Base-by-base conservation (phyloP, 2,113 vertebrate species). In the Vulpes lagopus region DNA sequence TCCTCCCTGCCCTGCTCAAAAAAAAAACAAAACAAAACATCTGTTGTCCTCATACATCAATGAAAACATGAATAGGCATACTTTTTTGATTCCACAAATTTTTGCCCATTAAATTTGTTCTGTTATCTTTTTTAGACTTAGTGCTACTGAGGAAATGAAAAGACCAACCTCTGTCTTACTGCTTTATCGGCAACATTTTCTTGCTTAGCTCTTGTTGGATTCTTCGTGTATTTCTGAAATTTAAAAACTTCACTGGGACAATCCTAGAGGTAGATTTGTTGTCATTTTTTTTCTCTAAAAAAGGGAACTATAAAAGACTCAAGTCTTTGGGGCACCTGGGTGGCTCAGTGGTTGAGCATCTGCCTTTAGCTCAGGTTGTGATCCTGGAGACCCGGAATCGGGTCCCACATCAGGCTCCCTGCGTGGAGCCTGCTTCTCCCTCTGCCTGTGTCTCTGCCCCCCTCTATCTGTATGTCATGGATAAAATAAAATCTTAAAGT, bases 191-290 rank as follows among this genome's bases (percentile, higher is more conserved):
- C 32, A 95, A n/a, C 23, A 62, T 80, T 91, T 94, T 78, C 73
- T 69, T 79, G n/a, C n/a, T 53, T 76, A 83, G 14, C 51, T 60
- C 11, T 67, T 79, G 11, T 55, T 62, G 79, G 16, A 64, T 94
- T 83, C 59, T 92, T 92, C 86, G 23, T 69, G 23, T 64, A 62
- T 73, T 92, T 83, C 80, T 94, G 80, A 85, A 96, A 62, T 85
- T 89, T 30, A 93, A 51, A 88, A 67, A 59, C 65, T 83, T 84
- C 11, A 60, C 53, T 80, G 55, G 71, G 49, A 73, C 90, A 80
- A 96, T 60, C 20, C 60, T 51, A 71, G 53, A 51, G 32, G 20
- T 79, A n/a, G 53, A 78, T 96, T 30, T 76, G 35, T 71, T 43
- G n/a, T 73, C 49, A 59, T 35, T 67, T 49, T 35, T 92, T 86